Evolutionary conservation across 1,140 invertebrate genomes (phyloP).

Genomic region (Drosophila pruinosa): DNA sequence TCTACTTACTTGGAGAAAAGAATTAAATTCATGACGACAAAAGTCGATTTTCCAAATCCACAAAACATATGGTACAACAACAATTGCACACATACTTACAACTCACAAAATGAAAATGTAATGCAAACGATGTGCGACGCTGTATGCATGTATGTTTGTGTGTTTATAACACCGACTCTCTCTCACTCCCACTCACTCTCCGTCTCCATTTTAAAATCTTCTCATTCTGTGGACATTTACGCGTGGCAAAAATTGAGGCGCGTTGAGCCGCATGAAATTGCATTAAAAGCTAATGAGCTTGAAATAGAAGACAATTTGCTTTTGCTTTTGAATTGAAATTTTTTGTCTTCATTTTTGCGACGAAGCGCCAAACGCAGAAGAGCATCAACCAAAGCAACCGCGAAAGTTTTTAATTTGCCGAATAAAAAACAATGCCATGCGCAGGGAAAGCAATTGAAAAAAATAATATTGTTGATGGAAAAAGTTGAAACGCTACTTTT

Average conservation of each 20-base stretch:
- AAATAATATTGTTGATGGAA: not conserved
- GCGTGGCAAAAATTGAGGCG: constrained; percentile 68
- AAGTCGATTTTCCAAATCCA: constrained; percentile 73
- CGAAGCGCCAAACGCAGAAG: constrained; percentile 19
- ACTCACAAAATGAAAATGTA: constrained; percentile 56
- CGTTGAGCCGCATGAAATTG: constrained; percentile 79
- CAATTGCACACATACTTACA: constrained; percentile 19
- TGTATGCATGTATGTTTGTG: not conserved
- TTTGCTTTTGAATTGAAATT: constrained; percentile 55
- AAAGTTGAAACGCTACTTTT: not conserved
- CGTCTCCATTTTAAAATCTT: not conserved
- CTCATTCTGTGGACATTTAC: constrained; percentile 36
- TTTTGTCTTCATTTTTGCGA: constrained; percentile 40
- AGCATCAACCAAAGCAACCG: constrained; percentile 32
- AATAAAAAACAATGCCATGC: constrained; percentile 8
- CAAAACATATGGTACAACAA: constrained; percentile 67
- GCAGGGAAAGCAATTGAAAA: not conserved
- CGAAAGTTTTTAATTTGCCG: constrained; percentile 53
- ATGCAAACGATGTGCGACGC: constrained; percentile 63
- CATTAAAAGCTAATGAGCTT: constrained; percentile 79
- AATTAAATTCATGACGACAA: constrained; percentile 79
- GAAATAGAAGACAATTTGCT: constrained; percentile 77
- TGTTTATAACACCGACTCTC: not conserved
- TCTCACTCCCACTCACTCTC: not conserved
- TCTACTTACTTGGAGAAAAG: constrained; percentile 26